These are phyloP conservation scores for Thalassoma bifasciatum DNA, from an alignment of 2,113 vertebrate genomes.

Conservation along the genomic window DNA sequence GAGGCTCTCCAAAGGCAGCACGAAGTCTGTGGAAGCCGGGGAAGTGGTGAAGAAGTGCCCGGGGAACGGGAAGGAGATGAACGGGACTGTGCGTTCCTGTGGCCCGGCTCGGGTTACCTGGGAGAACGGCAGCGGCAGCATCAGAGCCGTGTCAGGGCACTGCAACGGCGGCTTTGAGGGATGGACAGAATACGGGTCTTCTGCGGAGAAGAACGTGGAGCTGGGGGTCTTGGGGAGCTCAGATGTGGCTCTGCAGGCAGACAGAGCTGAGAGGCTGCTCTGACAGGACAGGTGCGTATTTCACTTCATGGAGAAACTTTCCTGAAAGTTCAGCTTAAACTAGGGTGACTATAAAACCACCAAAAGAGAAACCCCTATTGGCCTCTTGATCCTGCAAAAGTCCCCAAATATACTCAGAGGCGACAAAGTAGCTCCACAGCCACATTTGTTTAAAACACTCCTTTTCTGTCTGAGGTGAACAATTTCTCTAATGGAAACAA, in stretches of 20 bases:
- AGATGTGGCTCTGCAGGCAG: conserved; percentile 39
- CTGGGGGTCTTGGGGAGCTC: conserved; percentile 64
- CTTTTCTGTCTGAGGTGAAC: too few relatives aligned
- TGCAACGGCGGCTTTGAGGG: conserved; percentile 75
- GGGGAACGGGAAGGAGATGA: conserved; percentile 47
- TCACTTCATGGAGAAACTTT: neutral
- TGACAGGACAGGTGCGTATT: conserved; percentile 70
- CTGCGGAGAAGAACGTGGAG: conserved; percentile 65
- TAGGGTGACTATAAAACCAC: too few relatives aligned
- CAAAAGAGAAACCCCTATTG: too few relatives aligned
- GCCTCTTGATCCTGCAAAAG: too few relatives aligned
- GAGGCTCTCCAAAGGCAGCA: conserved; percentile 67
- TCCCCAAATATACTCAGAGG: too few relatives aligned
- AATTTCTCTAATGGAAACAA: too few relatives aligned
- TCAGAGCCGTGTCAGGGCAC: conserved; percentile 25
- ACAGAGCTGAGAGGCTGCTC: conserved; percentile 67
- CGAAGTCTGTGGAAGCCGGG: conserved; percentile 54
- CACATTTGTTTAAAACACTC: too few relatives aligned
- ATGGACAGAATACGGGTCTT: conserved; percentile 30
- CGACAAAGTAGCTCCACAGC: too few relatives aligned
- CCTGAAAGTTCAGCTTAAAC: neutral
- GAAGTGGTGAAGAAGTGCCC: conserved; percentile 54
- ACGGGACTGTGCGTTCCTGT: conserved; percentile 15
- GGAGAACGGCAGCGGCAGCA: conserved; percentile 21
- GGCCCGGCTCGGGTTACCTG: conserved; percentile 53